Percentiles rank a stretch among this genome's conserved stretches.
phyloP scores from a whole-genome alignment of 2,113 vertebrate species.

The Percopsis transmontana region DNA sequence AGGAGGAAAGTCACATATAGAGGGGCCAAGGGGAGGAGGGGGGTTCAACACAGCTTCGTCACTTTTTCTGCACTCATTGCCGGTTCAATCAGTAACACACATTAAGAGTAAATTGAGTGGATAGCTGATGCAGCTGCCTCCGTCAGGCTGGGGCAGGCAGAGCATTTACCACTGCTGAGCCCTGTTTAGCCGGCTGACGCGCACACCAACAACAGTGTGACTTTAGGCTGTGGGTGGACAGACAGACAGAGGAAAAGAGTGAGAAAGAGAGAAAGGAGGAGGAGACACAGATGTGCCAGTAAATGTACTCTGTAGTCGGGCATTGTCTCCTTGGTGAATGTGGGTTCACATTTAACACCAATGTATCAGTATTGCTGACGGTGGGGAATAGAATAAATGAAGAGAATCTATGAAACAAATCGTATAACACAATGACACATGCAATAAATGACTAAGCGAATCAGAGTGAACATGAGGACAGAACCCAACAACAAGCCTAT shows the following conservation, averaged over 20 bases:
- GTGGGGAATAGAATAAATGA: too few relatives aligned
- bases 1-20: conserved; percentile 30
- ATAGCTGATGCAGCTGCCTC: conserved; percentile 65
- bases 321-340: too few relatives aligned
- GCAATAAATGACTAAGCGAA: conserved; percentile 7
- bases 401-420: not conserved
- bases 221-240: conserved; percentile 28
- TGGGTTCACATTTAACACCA: too few relatives aligned
- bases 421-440: not conserved
- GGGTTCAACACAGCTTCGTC: conserved; percentile 45
- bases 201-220: conserved; percentile 12
- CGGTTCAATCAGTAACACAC: conserved; percentile 66
- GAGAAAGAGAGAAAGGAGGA: not conserved
- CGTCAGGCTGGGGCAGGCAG: conserved; percentile 33
- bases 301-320: too few relatives aligned
- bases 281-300: not conserved
- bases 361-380: too few relatives aligned
- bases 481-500: not conserved
- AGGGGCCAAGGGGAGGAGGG: conserved; percentile 23
- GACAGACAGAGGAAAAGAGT: not conserved
- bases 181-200: conserved; percentile 51
- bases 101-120: conserved; percentile 70
- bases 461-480: not conserved
- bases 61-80: conserved; percentile 52
- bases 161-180: conserved; percentile 54